Percentiles rank a stretch among this genome's conserved stretches.
Evolutionary conservation across 1,140 invertebrate genomes (phyloP).

Genomic region (Scaptomyza hsui): DNA sequence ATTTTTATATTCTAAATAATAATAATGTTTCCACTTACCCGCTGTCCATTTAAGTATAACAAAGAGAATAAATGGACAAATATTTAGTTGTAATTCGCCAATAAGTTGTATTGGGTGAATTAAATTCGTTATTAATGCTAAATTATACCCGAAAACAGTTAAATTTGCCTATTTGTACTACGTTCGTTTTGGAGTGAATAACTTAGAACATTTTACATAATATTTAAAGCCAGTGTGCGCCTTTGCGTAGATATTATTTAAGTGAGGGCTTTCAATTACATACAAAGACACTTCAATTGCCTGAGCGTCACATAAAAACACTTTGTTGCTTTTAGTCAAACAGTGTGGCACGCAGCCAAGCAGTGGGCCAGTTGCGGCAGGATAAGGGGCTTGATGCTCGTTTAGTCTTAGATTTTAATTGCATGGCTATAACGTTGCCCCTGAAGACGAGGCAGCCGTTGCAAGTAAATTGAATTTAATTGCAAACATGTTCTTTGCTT

Average conservation of each 20-base stretch:
- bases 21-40: too few relatives aligned
- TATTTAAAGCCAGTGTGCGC: slow-evolving; percentile 26
- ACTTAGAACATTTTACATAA: slow-evolving; percentile 5
- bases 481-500: slow-evolving; percentile 60
- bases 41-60: too few relatives aligned
- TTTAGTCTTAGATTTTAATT: slow-evolving; percentile 81
- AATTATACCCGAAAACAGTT: too few relatives aligned
- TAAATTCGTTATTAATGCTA: too few relatives aligned
- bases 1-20: too few relatives aligned
- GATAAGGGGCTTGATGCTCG: slow-evolving; percentile 47
- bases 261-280: slow-evolving; percentile 38
- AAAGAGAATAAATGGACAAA: too few relatives aligned
- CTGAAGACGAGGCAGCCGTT: slow-evolving; percentile 44
- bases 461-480: slow-evolving; percentile 80
- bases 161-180: too few relatives aligned
- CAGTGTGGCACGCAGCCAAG: too few relatives aligned
- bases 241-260: slow-evolving; percentile 29
- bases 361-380: slow-evolving; percentile 18
- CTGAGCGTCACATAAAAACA: slow-evolving; percentile 65
- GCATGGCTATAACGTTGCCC: slow-evolving; percentile 63
- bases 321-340: slow-evolving; percentile 53
- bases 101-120: too few relatives aligned
- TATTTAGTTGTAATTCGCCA: too few relatives aligned
- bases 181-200: too few relatives aligned
- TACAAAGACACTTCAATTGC: slow-evolving; percentile 53